Evolutionary conservation across 2,888 invertebrate genomes (phyloP), one percentile per base, ranked within the genome.

Genomic region (Oligia strigilis): DNA sequence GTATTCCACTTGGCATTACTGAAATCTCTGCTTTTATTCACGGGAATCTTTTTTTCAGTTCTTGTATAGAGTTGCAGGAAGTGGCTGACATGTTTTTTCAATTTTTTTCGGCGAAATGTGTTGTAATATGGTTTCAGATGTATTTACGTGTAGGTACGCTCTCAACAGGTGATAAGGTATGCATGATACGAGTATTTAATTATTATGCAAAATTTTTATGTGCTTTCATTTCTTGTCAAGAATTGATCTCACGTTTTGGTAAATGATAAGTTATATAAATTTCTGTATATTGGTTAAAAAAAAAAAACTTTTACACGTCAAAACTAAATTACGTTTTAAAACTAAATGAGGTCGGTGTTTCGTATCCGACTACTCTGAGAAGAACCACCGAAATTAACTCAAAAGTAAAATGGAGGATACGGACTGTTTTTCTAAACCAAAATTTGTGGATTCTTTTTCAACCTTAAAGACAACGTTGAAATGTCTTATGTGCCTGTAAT

Each of bases 21-120:
- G 65, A 86, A 89, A 83, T 85, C 82, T 89, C 79, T 73, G 79
- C 82, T 80, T 90, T 87, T 86, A 88, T 89, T 83, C 83, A 78
- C 60, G 65, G 77, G 80, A 86, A 84, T 87, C 82, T 91, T 85
- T 89, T 88, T 86, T 87, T 80, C 73, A 70, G 78, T 81, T 66
- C 8, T 8, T 43, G 58, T 75, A 80, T 81, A 86, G 67, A 87
- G 46, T 40, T 23, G n/a, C 85, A 80, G n/a, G 90, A 90, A 83
- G 83, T 17, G 82, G 40, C 81, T 9, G 43, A 2, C 4, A 17
- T 14, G 4, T 3, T 43, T 62, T 52, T 46, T 13, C 4, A 11
- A 0, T 40, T 11, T 55, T 43, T 52, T 0, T 0, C 5, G 2
- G 8, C 0, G 0, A 1, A 60, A 13, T 23, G 1, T 58, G 0